Evolutionary conservation across 2,797 vertebrate genomes (phyloP).

Genomic region (Tiaroga cobitis): DNA sequence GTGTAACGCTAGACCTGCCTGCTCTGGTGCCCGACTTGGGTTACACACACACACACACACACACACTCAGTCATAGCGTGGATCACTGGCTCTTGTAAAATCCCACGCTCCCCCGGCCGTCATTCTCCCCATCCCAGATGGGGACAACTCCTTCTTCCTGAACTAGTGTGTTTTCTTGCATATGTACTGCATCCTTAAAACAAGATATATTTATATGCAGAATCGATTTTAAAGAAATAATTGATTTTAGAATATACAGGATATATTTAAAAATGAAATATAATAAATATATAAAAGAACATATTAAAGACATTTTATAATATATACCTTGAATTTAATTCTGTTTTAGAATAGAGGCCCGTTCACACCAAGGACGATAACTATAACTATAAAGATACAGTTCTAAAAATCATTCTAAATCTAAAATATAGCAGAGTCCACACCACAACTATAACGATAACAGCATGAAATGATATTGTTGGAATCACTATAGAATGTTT

Average conservation of each 20-base stretch:
- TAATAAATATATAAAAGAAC: not conserved
- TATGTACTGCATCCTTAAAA: not conserved
- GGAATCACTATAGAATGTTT: not conserved
- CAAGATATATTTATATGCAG: not conserved
- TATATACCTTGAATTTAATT: not conserved
- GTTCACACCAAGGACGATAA: not conserved
- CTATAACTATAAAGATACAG: not conserved
- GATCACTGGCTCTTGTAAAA: constrained; percentile 56
- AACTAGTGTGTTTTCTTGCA: not conserved
- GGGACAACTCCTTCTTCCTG: not conserved
- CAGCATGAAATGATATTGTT: not conserved
- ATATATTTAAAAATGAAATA: not conserved
- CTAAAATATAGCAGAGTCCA: not conserved
- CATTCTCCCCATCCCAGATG: constrained; percentile 21
- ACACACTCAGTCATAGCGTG: constrained; percentile 51
- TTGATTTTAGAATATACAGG: not conserved
- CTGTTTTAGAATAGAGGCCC: not conserved
- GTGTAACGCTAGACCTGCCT: constrained; percentile 58
- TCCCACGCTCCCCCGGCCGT: constrained; percentile 46
- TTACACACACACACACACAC: constrained; percentile 50
- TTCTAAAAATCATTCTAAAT: not conserved
- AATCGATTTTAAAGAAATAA: not conserved
- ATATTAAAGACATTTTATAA: no score
- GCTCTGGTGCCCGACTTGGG: constrained; percentile 41
- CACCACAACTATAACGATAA: not conserved